These are phyloP conservation scores for Macrosteles quadrilineatus DNA, from an alignment of 1,140 invertebrate genomes.

Conservation along the genomic window DNA sequence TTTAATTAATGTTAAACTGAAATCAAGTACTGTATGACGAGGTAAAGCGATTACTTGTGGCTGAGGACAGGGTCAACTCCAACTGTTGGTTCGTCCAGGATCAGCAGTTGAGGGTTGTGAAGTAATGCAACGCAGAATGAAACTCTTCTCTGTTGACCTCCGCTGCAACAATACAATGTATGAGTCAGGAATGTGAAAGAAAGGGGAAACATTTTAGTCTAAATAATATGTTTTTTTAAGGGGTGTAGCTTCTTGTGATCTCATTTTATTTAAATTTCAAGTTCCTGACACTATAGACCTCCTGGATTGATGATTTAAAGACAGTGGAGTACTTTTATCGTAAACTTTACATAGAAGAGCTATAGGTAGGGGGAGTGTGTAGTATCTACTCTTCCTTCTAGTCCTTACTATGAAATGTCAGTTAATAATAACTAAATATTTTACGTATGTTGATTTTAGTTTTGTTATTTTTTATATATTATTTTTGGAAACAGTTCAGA, in stretches of 20 bases:
- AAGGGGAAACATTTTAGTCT: not conserved
- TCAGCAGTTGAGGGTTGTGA: slow-evolving; percentile 83
- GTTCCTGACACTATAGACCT: not conserved
- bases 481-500: not conserved
- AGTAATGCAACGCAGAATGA: slow-evolving; percentile 85
- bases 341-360: not conserved
- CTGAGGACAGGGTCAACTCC: slow-evolving; percentile 87
- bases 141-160: slow-evolving; percentile 84
- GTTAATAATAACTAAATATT: no score
- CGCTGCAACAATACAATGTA: slow-evolving; percentile 59
- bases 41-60: slow-evolving; percentile 51
- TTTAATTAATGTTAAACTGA: not conserved
- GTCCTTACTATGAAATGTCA: no score
- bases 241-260: not conserved
- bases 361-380: no score
- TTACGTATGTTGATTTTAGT: no score
- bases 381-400: no score
- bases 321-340: not conserved
- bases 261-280: not conserved
- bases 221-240: not conserved
- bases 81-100: slow-evolving; percentile 91
- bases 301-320: not conserved
- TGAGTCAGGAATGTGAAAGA: not conserved
- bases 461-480: no score
- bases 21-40: no score